Evolutionary conservation across 2,797 vertebrate species (phyloP), one percentile per base, ranked within the genome.

Genomic region (Acestrorhynchus altus): DNA sequence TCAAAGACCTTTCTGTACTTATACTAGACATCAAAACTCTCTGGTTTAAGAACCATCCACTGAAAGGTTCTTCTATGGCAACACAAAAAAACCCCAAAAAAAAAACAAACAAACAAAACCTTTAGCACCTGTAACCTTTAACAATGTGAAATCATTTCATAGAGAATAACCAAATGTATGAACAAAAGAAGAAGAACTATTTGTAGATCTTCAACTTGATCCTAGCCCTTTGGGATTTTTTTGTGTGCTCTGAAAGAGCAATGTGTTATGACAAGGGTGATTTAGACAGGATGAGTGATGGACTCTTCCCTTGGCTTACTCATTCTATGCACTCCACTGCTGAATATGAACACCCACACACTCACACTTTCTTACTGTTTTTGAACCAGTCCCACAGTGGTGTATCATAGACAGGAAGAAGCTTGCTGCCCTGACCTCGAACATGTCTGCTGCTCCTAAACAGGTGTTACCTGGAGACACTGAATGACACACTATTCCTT

Each of bases 141-240:
- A 44, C 2, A 11, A 11, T 44, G 42, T 44, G 42, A 42, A 44
- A 44, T 44, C 2, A 11, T 1, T 42, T 42, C 3, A 42, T 24
- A 11, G 16, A 65, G 63, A 65, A 65, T 15, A 40, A 40, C 35
- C 24, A 18, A 26, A 47, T 16, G 20, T 44, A 66, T 3, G 20
- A n/a, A 18, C 8, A 18, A 51, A 52, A n/a, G 35, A 13, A 69
- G 4, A 35, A 35, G 10, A 52, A 52, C 20, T 28, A 52, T 51
- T 13, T 52, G 26, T 31, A 69, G 67, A 52, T 69, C 67, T 35
- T 52, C 4, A 66, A 67, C 6, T 49, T 28, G 46, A 69, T 69
- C 67, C 20, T 52, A 69, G 67, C 49, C 67, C 49, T 54, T 69
- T 69, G 67, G 39, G n/a, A 69, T 35, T 39, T 20, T n/a, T 1